Evolutionary conservation across 2,888 invertebrate genomes (phyloP), one percentile per base, ranked within the genome.

Genomic region (Cerastoderma edule): DNA sequence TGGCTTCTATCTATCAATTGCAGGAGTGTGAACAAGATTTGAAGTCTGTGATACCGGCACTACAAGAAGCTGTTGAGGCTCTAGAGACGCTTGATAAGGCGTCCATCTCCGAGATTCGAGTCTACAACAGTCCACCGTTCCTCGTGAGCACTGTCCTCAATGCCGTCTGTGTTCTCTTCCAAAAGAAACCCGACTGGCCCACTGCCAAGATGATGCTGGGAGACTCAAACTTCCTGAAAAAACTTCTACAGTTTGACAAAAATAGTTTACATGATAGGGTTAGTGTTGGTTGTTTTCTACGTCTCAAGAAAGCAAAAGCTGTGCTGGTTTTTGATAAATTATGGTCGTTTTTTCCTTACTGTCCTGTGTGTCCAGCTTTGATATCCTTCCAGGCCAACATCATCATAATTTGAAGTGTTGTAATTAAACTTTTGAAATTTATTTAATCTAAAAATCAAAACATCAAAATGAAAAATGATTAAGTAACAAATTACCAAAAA

Each of bases 1-100:
- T n/a, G 5, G n/a, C 3, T 48, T 48, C n/a, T 48, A 22, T 48
- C n/a, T 24, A 8, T 48, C 5, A 33, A 6, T 24, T 48, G 0
- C 72, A 92, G 91, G 91, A 92, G 78, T 93, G 92, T 84, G 89
- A 92, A 80, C 79, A 86, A 57, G 93, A 93, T 79, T 81, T 93
- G 33, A 89, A 89, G 8, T 90, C 91, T 27, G 92, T 92, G 1
- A 83, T 92, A 33, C 93, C 93, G 48, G 88, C 89, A 5, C 79
- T 93, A 46, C 88, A 91, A 73, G 85, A 87, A 46, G 92, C 93
- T 33, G 90, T 92, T 33, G 87, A 84, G n/a, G 89, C 92, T n/a
- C 80, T 93, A 44, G 90, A 92, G 70, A 87, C 91, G 0, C 79
- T 93, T 19, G 90, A 92, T 75, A 92, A 93, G 80, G 88, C 90